Conservation (phyloP, 2,113 vertebrate genomes). For the Ptychochromis oligacanthus region DNA sequence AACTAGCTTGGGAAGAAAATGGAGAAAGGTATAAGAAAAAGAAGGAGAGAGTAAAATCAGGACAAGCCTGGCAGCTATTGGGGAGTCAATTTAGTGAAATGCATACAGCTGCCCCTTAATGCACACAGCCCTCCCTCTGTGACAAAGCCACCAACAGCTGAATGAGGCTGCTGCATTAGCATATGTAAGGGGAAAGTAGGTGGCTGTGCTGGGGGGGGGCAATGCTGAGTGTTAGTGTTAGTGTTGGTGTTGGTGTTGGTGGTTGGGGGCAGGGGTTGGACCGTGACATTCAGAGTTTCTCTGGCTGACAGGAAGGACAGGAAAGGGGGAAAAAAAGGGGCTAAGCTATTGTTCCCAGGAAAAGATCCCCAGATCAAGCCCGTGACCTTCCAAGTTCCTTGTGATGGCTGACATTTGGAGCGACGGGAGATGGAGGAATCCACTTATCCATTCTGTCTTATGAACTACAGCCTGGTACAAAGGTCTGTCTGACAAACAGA, state of each 20-base stretch:
- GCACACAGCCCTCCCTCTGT: conserved; percentile 55
- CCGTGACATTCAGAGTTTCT: conserved; percentile 77
- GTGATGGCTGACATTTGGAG: conserved; percentile 52
- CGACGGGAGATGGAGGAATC: conserved; percentile 23
- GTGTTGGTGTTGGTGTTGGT: conserved; percentile 35
- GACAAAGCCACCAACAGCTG: conserved; percentile 77
- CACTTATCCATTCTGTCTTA: conserved; percentile 5
- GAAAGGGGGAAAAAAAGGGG: neutral
- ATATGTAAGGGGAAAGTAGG: conserved; percentile 80
- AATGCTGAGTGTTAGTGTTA: conserved; percentile 45
- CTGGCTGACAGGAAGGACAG: conserved; percentile 61
- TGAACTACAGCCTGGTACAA: conserved; percentile 38
- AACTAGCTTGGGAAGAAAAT: conserved; percentile 14
- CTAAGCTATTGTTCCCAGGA: conserved; percentile 61
- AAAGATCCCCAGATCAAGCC: conserved; percentile 62
- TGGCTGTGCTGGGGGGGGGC: conserved; percentile 57
- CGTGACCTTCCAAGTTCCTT: conserved; percentile 62
- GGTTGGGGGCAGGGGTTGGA: conserved; percentile 16
- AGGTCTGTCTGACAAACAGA: conserved; percentile 37
- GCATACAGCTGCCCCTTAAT: conserved; percentile 77
- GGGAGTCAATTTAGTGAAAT: conserved; percentile 71
- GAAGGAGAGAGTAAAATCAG: conserved; percentile 23
- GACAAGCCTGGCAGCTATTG: conserved; percentile 51
- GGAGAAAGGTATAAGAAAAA: neutral
- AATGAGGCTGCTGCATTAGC: conserved; percentile 78